Conservation (phyloP, 2,113 vertebrate genomes). For the Galbula dea region DNA sequence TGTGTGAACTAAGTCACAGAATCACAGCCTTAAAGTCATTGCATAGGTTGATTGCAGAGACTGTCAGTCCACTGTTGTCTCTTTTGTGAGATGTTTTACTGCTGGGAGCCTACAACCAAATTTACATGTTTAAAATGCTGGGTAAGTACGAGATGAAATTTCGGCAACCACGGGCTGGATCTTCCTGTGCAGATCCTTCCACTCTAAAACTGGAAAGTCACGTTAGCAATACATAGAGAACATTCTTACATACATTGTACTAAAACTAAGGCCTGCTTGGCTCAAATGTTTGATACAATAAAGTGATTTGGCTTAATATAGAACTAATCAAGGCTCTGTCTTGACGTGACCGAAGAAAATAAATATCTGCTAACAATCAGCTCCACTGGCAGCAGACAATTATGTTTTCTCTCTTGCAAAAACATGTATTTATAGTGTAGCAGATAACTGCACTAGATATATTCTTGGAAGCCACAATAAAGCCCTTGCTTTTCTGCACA, state of each 20-base stretch:
- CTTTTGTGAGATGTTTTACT: background rate
- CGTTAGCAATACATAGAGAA: background rate
- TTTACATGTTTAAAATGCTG: background rate
- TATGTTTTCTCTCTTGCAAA: background rate
- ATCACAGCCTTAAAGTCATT: background rate
- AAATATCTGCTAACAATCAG: background rate
- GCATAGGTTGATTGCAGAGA: background rate
- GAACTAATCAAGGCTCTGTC: constrained; percentile 2
- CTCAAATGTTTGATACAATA: background rate
- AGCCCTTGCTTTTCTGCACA: background rate
- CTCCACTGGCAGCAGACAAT: background rate
- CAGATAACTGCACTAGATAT: background rate
- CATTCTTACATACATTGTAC: background rate
- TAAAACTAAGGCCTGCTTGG: background rate
- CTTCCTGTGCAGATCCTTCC: background rate
- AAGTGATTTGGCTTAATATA: constrained; percentile 20
- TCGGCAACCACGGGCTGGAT: background rate
- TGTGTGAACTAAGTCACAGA: too few species aligned
- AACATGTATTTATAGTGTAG: constrained; percentile 1
- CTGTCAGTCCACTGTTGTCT: background rate
- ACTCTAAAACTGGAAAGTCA: background rate
- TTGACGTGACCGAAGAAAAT: background rate
- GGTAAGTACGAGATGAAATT: background rate
- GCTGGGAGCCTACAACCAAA: background rate
- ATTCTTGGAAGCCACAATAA: constrained; percentile 8